Evolutionary conservation across 2,888 invertebrate genomes (phyloP), one percentile per base, ranked within the genome.

Genomic region (Dolomedes plantarius): DNA sequence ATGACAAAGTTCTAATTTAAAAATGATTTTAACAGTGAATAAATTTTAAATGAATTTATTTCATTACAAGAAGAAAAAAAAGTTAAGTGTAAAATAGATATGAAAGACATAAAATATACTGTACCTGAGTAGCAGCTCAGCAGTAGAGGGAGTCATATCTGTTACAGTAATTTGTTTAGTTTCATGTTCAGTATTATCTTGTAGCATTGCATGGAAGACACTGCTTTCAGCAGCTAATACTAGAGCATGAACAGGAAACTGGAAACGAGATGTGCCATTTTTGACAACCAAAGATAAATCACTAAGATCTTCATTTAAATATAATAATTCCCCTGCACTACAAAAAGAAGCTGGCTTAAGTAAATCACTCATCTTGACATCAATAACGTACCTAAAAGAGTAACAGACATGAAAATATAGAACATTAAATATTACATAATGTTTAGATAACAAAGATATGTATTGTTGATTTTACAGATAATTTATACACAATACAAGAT

Each of bases 181-280:
- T 74, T 32, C 39, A 31, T 28, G 19, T 16, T 73, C 46, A 50
- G 73, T 11, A 16, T 19, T 56, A 13, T 74, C 68, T 23, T 73
- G 50, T 16, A 86, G 50, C 29, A 78, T 68, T 0, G 32, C 19
- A 16, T 56, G 56, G 19, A 86, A 79, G 16, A 79, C 46, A 62
- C 31, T 32, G 71, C 86, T 86, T 72, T 73, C 76, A 11, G 79
- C 67, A 41, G 86, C 64, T 16, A 86, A 69, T 1, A 86, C 32
- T 31, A 86, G 50, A 23, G 62, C 67, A 64, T 86, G 86, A 19
- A 74, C 86, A 16, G 79, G 79, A 36, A 86, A 86, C 32, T 77
- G 73, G 73, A 79, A 86, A 11, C 27, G 68, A 13, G 62, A 29
- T 31, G 39, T 19, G 9, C 67, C 79, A 46, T 56, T 79, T 6